Base-by-base conservation (phyloP, 2,888 invertebrate genomes). In the Conops quadrifasciatus region DNA sequence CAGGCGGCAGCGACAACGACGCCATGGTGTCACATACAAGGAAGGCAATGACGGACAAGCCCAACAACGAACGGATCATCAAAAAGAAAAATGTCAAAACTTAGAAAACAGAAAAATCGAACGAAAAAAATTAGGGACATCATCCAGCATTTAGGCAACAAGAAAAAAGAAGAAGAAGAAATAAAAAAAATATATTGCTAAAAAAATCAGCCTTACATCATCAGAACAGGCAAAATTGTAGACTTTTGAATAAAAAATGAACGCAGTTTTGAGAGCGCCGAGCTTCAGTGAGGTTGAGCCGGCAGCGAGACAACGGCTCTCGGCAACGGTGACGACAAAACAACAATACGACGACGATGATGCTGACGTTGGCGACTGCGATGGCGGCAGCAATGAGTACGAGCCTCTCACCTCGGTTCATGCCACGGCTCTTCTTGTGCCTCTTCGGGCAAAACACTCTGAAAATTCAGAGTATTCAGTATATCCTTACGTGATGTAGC, bases 191-290 rank as follows among this genome's bases (percentile, higher is more conserved):
- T 26, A 53, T 43, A 58, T 58, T 58, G 28, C 13, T 36, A 26
- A 24, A 24, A 63, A 69, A 63, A 63, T 69, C 59, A 43, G 15
- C 13, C 45, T 62, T 43, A 66, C 65, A 60, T 59, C 65, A 60
- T 59, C 59, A 30, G 58, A 65, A 47, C 58, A 59, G 26, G 65
- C 28, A 56, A 51, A 67, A 62, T 67, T 19, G 28, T 67, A 62
- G 51, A 60, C 45, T 47, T 67, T 67, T 60, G 62, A 45, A 67
- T 53, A 71, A 67, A 66, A 71, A 71, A 67, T 67, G 43, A 53
- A 36, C 19, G 30, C 43, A 64, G 63, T 36, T 4, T 49, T 43
- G n/a, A n/a, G n/a, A n/a, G n/a, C n/a, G n/a, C n/a, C n/a, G n/a
- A n/a, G n/a, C n/a, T n/a, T n/a, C n/a, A n/a, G n/a, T n/a, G n/a